Evolutionary conservation across 2,113 vertebrate genomes (phyloP).

Genomic region (Fukomys damarensis): DNA sequence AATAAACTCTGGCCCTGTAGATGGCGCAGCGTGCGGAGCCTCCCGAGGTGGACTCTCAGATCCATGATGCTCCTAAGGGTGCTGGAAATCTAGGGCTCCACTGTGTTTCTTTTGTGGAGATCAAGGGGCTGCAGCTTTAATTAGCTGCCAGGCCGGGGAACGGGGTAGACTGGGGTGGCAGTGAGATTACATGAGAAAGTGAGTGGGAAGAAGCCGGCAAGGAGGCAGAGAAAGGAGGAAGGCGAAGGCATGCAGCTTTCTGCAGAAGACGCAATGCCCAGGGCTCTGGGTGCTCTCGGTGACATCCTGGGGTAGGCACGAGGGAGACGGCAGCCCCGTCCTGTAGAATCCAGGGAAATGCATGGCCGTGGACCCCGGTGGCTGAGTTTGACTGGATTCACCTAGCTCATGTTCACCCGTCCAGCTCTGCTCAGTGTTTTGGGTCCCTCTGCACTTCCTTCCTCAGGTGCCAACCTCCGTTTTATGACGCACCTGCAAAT

Average conservation of each 20-base stretch:
- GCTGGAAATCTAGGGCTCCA: accelerated
- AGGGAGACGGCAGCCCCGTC: not conserved
- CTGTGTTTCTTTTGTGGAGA: not conserved
- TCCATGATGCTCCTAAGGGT: accelerated
- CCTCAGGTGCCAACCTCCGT: not conserved
- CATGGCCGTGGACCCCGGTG: accelerated
- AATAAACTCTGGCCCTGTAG: slow-evolving; percentile 27
- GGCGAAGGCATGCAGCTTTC: accelerated
- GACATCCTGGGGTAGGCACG: not conserved
- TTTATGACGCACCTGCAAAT: too few relatives aligned
- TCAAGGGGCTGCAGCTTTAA: not conserved
- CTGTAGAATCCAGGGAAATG: not conserved
- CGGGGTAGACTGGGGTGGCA: not conserved
- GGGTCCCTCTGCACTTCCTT: not conserved
- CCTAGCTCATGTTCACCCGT: not conserved
- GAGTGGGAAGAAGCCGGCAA: not conserved
- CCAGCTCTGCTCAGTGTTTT: accelerated
- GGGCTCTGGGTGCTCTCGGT: too few relatives aligned
- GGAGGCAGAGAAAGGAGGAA: accelerated
- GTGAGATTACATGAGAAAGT: not conserved
- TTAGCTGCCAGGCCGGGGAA: not conserved
- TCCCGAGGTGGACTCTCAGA: not conserved
- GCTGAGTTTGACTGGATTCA: not conserved
- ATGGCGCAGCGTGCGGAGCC: not conserved
- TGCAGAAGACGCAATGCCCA: not conserved